These are phyloP conservation scores for Fopius arisanus DNA, from an alignment of 1,140 invertebrate species.

Conservation along the genomic window DNA sequence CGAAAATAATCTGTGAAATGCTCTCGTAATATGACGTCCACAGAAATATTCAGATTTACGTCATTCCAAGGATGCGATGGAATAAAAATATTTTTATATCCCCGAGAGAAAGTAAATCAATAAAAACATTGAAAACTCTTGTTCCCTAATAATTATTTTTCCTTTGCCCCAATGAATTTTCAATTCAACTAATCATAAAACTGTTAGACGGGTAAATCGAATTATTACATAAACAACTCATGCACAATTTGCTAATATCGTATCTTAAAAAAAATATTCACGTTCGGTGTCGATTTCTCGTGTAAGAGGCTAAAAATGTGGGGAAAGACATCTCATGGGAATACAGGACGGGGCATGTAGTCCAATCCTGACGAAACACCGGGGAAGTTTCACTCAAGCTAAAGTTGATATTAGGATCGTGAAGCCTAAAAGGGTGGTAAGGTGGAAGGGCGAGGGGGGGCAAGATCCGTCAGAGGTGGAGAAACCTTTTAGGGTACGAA, in stretches of 20 bases:
- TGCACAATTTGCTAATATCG: too few species aligned
- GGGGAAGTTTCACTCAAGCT: slow-evolving; percentile 23
- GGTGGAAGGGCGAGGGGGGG: not conserved
- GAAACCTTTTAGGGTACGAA: slow-evolving; percentile 30
- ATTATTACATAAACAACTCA: too few species aligned
- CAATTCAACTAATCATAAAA: too few species aligned
- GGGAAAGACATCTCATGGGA: slow-evolving; percentile 22
- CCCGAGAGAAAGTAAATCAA: too few species aligned
- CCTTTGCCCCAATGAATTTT: too few species aligned
- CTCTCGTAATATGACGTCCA: not conserved
- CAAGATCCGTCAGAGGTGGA: not conserved
- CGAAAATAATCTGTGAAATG: not conserved
- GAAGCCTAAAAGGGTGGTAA: not conserved
- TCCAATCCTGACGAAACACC: not conserved
- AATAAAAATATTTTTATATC: too few species aligned
- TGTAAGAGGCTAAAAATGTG: slow-evolving; percentile 1
- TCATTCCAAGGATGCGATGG: not conserved
- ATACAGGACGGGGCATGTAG: slow-evolving; percentile 16
- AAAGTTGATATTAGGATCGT: not conserved
- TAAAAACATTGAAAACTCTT: too few species aligned
- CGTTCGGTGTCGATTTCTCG: not conserved
- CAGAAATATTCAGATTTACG: not conserved
- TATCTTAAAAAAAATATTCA: too few species aligned
- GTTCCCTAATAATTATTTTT: too few species aligned
- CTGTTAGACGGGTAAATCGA: too few species aligned